phyloP scores from a whole-genome alignment of 2,797 vertebrate species.

The Poecilia picta region DNA sequence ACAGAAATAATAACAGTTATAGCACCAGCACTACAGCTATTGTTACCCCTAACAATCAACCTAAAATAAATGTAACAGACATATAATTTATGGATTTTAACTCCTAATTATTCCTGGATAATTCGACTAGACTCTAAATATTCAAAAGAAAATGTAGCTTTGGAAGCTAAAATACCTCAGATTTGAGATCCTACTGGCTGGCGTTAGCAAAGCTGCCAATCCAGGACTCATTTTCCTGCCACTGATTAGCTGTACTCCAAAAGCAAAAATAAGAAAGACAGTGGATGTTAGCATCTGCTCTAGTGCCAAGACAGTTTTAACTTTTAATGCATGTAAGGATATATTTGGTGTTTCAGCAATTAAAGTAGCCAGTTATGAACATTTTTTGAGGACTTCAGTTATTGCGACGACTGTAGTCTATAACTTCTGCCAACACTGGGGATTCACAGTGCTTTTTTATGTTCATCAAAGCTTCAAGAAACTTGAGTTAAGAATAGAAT shows the following conservation, averaged over 20 bases:
- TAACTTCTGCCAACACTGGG: background rate
- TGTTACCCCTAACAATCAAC: background rate
- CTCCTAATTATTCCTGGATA: background rate
- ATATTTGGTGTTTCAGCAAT: background rate
- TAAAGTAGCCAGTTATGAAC: background rate
- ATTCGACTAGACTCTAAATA: background rate
- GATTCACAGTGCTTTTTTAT: background rate
- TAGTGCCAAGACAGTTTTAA: background rate
- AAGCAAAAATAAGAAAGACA: too few relatives aligned
- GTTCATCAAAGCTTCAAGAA: background rate
- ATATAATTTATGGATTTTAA: background rate
- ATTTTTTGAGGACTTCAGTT: background rate
- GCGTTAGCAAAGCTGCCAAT: background rate
- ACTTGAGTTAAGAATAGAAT: background rate
- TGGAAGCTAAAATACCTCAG: background rate
- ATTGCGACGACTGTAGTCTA: background rate
- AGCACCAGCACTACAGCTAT: background rate
- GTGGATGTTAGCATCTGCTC: background rate
- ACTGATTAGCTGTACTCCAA: background rate
- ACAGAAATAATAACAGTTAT: background rate
- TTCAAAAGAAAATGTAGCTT: background rate
- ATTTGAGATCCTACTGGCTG: background rate
- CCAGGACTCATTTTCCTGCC: background rate
- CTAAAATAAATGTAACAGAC: background rate
- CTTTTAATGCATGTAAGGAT: background rate